Percentiles rank a stretch among this genome's conserved stretches.
Conservation (phyloP, 2,888 invertebrate genomes). For the Troglohyphantes excavatus region DNA sequence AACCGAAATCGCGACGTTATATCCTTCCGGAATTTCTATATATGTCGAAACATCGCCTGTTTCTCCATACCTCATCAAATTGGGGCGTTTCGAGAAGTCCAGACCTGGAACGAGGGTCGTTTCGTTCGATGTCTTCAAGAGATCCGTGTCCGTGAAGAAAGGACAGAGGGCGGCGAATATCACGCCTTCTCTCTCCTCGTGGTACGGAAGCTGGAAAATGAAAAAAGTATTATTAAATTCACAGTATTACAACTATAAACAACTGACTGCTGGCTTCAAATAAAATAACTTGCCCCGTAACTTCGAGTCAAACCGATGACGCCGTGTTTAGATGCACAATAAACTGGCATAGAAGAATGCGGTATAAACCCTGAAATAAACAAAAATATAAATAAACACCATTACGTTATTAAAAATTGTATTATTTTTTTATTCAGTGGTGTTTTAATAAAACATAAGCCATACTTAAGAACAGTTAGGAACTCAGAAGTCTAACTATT, state of each 20-base stretch:
- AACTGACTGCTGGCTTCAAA: background rate
- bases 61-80: slow-evolving; percentile 45
- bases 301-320: slow-evolving; percentile 53
- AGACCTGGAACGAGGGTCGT: background rate
- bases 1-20: too few species aligned
- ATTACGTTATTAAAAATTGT: too few species aligned
- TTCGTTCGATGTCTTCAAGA: background rate
- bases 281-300: slow-evolving; percentile 44
- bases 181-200: background rate
- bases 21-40: too few species aligned
- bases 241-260: background rate
- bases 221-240: background rate
- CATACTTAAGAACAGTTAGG: too few species aligned
- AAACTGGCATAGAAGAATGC: slow-evolving; percentile 24
- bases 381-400: too few species aligned
- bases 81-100: background rate
- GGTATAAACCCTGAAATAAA: slow-evolving; percentile 6
- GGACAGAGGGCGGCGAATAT: slow-evolving; percentile 23
- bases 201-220: slow-evolving; percentile 3
- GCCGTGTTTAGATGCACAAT: slow-evolving; percentile 45
- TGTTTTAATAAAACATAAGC: too few species aligned
- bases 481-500: too few species aligned
- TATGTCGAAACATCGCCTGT: too few species aligned
- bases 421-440: too few species aligned
- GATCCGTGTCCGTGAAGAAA: background rate